phyloP scores from a whole-genome alignment of 2,797 vertebrate genomes.

The Platyrinchus mystaceus region DNA sequence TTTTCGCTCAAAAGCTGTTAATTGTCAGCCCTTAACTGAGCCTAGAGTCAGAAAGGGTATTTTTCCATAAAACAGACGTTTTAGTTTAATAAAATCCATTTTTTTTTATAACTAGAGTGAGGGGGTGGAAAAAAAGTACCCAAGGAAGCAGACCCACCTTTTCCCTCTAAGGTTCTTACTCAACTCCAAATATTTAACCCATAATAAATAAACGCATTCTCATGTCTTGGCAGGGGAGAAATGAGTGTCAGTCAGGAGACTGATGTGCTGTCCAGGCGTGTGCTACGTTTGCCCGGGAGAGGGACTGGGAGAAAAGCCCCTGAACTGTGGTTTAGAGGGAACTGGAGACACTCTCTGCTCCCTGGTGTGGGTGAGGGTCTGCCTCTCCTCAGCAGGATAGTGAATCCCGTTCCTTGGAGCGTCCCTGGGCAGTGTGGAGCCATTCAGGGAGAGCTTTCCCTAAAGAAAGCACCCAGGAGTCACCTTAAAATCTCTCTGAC shows the following conservation, averaged over 20 bases:
- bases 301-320: background rate
- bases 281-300: background rate
- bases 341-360: accelerated
- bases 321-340: background rate
- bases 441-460: background rate
- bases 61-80: background rate
- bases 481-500: background rate
- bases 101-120: background rate
- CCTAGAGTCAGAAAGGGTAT: background rate
- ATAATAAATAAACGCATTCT: constrained; percentile 17
- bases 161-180: constrained; percentile 34
- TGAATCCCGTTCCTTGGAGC: background rate
- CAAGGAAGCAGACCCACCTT: constrained; percentile 7
- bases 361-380: accelerated
- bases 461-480: background rate
- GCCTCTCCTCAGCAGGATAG: background rate
- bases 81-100: background rate
- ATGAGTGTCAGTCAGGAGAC: background rate
- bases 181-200: constrained; percentile 33
- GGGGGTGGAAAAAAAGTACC: background rate
- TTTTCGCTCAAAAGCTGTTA: background rate
- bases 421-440: accelerated
- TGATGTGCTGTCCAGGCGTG: constrained; percentile 6
- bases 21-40: background rate
- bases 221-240: background rate